phyloP scores from a whole-genome alignment of 2,113 vertebrate genomes.

The Willisornis vidua region DNA sequence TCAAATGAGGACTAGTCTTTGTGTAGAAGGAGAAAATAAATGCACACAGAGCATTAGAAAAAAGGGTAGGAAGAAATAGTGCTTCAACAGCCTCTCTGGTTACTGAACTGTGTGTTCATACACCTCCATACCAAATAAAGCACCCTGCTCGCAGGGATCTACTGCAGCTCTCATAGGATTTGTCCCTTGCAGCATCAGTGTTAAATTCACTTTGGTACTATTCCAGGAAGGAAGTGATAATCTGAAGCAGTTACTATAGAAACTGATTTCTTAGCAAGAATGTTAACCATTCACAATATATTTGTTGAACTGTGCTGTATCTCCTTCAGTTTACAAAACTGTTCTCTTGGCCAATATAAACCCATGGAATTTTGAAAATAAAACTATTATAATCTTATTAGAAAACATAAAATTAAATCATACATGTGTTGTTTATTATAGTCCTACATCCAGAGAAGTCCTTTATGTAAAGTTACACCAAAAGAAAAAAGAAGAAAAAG shows the following conservation, averaged over 20 bases:
- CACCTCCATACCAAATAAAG: slow-evolving; percentile 17
- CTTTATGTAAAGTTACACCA: background rate
- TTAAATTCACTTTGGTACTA: slow-evolving; percentile 46
- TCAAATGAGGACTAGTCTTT: background rate
- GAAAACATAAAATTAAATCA: background rate
- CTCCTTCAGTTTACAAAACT: background rate
- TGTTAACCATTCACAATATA: background rate
- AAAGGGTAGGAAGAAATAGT: background rate
- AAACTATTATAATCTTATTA: background rate
- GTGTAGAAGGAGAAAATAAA: background rate
- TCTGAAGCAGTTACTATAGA: slow-evolving; percentile 55
- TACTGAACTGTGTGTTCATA: background rate
- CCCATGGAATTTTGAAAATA: background rate
- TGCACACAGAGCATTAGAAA: background rate
- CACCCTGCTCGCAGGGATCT: background rate
- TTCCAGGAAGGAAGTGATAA: background rate
- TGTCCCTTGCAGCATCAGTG: background rate
- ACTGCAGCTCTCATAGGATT: background rate
- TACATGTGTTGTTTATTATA: background rate
- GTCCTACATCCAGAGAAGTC: background rate
- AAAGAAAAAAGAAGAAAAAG: background rate
- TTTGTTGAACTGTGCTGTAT: background rate
- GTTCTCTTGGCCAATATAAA: background rate
- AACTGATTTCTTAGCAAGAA: slow-evolving; percentile 42
- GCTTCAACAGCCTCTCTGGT: background rate